A percentile compares a stretch with the other conserved stretches of the same genome.
Conservation (phyloP, 2,888 invertebrate genomes). For the Camponotus fellah region DNA sequence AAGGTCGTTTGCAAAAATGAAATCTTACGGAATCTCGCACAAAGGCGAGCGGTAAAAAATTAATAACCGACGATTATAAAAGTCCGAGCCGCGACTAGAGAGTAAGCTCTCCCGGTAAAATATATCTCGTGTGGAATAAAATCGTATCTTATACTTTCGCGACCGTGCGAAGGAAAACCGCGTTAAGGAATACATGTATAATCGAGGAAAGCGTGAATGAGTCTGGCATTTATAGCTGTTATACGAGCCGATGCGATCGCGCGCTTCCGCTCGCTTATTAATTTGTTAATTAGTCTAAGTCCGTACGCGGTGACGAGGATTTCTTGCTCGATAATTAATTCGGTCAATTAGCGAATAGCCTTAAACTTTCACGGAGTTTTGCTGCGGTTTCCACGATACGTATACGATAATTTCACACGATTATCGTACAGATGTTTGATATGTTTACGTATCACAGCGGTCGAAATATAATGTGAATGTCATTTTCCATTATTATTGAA, state of each 20-base stretch:
- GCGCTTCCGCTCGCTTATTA: conserved; percentile 50
- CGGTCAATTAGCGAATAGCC: conserved; percentile 29
- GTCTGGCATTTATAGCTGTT: conserved; percentile 36
- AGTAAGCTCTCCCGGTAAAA: background rate
- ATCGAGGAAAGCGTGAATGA: conserved; percentile 40
- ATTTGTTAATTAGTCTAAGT: conserved; percentile 42
- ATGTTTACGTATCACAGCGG: background rate
- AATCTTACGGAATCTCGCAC: background rate
- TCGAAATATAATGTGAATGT: background rate
- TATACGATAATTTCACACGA: conserved; percentile 11
- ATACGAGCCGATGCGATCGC: conserved; percentile 32
- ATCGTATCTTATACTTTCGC: conserved; percentile 47
- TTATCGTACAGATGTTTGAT: conserved; percentile 1
- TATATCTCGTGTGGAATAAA: background rate
- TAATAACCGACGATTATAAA: conserved; percentile 8
- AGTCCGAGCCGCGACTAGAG: background rate
- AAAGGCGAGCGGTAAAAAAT: background rate
- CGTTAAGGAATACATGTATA: background rate
- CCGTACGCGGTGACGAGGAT: conserved; percentile 37
- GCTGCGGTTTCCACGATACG: background rate
- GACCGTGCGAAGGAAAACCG: conserved; percentile 28
- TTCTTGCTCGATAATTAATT: conserved; percentile 26
- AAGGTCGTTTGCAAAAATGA: conserved; percentile 26
- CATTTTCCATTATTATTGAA: background rate
- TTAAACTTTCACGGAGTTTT: conserved; percentile 41